phyloP scores from a whole-genome alignment of 2,797 vertebrate species.

The Acrossocheilus wenchowensis region DNA sequence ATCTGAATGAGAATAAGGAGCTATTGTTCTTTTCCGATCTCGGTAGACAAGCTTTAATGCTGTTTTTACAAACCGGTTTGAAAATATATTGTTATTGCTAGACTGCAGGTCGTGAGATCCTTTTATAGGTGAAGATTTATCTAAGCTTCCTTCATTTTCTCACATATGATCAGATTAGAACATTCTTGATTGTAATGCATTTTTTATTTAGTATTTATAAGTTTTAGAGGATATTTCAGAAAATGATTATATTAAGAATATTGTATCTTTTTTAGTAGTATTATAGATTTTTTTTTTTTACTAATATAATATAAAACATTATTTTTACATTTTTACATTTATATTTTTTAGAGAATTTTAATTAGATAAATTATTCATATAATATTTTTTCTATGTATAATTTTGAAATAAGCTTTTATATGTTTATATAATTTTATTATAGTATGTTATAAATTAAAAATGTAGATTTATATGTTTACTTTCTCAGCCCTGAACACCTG shows the following conservation, averaged over 20 bases:
- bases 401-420: background rate
- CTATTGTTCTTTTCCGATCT: conserved; percentile 69
- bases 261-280: background rate
- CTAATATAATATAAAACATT: background rate
- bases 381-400: background rate
- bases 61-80: conserved; percentile 23
- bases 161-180: background rate
- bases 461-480: conserved; percentile 8
- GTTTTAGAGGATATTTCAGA: background rate
- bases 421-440: background rate
- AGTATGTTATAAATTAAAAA: background rate
- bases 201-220: background rate
- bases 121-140: background rate
- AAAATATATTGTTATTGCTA: conserved; percentile 34
- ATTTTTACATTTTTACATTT: background rate
- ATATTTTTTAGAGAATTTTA: background rate
- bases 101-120: background rate
- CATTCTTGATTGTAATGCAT: background rate
- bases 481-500: conserved; percentile 16
- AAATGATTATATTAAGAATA: background rate
- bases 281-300: background rate
- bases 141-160: conserved; percentile 4
- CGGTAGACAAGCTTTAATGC: conserved; percentile 65
- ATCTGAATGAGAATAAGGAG: conserved; percentile 74
- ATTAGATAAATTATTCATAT: background rate